Evolutionary conservation across 2,888 invertebrate species (phyloP).

Genomic region (Thalpophila matura): DNA sequence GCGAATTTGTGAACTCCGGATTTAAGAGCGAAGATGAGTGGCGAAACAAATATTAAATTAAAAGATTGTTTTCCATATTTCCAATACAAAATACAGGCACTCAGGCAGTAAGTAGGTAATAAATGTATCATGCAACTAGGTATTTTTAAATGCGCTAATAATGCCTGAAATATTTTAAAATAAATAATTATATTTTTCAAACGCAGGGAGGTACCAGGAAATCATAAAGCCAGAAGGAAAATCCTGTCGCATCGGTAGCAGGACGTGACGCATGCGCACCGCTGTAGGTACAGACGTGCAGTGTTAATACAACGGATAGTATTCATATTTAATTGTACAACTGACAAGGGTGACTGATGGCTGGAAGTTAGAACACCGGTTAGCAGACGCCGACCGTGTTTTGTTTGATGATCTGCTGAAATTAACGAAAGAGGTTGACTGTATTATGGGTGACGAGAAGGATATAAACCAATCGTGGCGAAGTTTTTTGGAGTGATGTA

Average conservation of each 20-base stretch:
- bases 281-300: constrained; percentile 57
- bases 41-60: too few relatives aligned
- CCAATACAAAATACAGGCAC: too few relatives aligned
- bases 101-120: too few relatives aligned
- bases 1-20: too few relatives aligned
- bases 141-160: too few relatives aligned
- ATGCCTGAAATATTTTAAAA: background rate
- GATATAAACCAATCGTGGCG: background rate
- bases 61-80: background rate
- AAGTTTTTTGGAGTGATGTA: background rate
- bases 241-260: constrained; percentile 64
- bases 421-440: background rate
- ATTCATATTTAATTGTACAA: constrained; percentile 50
- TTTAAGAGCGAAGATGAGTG: too few relatives aligned
- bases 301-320: constrained; percentile 39
- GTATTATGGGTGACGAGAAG: background rate
- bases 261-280: constrained; percentile 58
- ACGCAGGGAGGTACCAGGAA: constrained; percentile 67
- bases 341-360: constrained; percentile 27
- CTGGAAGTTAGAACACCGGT: constrained; percentile 14
- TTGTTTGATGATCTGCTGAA: constrained; percentile 2
- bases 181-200: background rate
- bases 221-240: constrained; percentile 75
- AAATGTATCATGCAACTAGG: too few relatives aligned
- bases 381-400: background rate